phyloP scores from a whole-genome alignment of 2,888 invertebrate genomes.

The Halocaridina rubra region DNA sequence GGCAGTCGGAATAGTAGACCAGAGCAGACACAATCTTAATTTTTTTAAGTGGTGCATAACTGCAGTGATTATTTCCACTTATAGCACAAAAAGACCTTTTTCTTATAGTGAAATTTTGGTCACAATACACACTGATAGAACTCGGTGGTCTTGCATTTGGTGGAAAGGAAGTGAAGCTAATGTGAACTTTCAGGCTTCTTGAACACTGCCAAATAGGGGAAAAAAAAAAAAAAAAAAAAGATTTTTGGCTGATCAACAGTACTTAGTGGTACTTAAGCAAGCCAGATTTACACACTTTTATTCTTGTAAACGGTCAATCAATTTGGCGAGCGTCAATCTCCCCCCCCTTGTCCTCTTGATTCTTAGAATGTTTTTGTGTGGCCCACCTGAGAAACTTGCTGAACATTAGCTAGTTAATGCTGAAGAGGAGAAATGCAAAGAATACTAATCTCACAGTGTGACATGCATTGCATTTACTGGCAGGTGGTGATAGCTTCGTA shows the following conservation, averaged over 20 bases:
- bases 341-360: background rate
- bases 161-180: no score
- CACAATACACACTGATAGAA: no score
- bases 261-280: no score
- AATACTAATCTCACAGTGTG: background rate
- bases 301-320: background rate
- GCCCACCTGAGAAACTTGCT: background rate
- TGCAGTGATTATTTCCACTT: background rate
- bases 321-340: background rate
- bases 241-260: background rate
- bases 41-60: background rate
- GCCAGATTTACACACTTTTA: background rate
- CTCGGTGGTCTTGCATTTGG: no score
- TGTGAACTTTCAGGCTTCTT: no score
- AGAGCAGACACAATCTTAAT: background rate
- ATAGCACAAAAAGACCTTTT: background rate
- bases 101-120: background rate
- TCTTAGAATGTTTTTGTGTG: background rate
- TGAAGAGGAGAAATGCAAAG: background rate
- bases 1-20: no score
- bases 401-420: background rate
- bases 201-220: background rate
- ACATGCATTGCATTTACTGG: no score
- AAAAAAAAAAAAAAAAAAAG: background rate
- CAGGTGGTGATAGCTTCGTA: constrained; percentile 23